Percentiles rank a stretch among this genome's conserved stretches.
Conservation (phyloP, 2,797 vertebrate species). For the Sciurus carolinensis region DNA sequence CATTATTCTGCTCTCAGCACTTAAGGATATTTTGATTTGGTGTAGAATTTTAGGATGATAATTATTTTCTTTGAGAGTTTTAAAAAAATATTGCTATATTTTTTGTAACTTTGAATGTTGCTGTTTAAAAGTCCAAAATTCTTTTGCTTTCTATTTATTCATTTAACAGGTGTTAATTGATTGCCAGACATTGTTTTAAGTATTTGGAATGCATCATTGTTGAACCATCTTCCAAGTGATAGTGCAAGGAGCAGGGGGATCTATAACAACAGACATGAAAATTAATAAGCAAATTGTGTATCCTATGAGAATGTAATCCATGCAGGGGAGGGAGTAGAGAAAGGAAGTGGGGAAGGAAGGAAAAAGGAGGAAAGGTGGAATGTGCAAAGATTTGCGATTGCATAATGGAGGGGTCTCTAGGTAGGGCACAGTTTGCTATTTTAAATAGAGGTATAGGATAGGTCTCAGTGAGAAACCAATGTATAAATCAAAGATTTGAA, state of each 20-base stretch:
- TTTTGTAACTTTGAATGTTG: not conserved
- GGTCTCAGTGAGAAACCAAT: not conserved
- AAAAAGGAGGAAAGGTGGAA: no score
- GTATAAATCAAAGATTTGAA: not conserved
- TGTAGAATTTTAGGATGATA: not conserved
- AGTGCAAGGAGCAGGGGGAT: not conserved
- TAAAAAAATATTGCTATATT: not conserved
- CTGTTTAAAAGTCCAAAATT: not conserved
- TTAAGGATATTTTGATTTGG: not conserved
- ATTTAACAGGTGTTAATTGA: not conserved
- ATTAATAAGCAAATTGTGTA: not conserved
- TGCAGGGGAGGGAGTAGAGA: not conserved
- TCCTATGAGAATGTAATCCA: not conserved
- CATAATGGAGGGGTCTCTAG: not conserved
- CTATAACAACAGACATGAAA: not conserved
- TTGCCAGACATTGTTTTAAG: not conserved
- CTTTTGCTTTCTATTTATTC: conserved; percentile 52
- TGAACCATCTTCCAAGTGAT: not conserved
- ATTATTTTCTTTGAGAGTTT: conserved; percentile 23
- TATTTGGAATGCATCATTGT: not conserved
- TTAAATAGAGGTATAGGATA: not conserved
- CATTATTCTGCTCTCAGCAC: not conserved
- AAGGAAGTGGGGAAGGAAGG: not conserved
- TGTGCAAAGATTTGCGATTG: not conserved
- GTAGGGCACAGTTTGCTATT: not conserved